These are phyloP conservation scores for Hypomesus transpacificus DNA, from an alignment of 2,113 vertebrate genomes.

Conservation along the genomic window DNA sequence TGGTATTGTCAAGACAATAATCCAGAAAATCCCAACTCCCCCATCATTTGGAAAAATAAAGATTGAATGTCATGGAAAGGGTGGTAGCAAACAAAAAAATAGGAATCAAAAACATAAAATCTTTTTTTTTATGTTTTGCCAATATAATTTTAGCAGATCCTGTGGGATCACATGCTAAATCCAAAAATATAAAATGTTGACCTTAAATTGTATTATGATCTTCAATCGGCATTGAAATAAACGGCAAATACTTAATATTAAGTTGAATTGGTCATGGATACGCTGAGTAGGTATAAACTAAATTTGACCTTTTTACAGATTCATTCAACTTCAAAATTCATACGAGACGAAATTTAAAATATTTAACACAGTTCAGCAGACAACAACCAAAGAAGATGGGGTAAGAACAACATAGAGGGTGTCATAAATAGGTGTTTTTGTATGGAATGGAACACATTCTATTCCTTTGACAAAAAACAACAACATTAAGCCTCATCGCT, in stretches of 20 bases:
- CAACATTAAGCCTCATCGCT: too few relatives aligned
- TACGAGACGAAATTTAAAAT: not conserved
- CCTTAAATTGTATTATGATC: not conserved
- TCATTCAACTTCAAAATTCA: not conserved
- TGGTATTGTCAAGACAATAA: slow-evolving; percentile 41
- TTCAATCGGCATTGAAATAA: slow-evolving; percentile 3
- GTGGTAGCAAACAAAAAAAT: slow-evolving; percentile 19
- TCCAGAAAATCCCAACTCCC: slow-evolving; percentile 53
- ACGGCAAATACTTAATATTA: not conserved
- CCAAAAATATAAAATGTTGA: slow-evolving; percentile 13
- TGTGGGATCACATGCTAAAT: slow-evolving; percentile 38
- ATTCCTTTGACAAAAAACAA: too few relatives aligned
- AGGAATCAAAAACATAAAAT: slow-evolving; percentile 14
- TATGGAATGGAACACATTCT: too few relatives aligned
- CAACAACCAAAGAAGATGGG: not conserved
- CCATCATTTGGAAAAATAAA: slow-evolving; percentile 22
- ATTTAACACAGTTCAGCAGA: not conserved
- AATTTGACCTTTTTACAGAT: too few relatives aligned
- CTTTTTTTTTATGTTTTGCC: slow-evolving; percentile 6
- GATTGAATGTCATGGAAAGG: slow-evolving; percentile 25
- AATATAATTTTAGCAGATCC: slow-evolving; percentile 29
- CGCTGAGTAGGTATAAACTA: not conserved
- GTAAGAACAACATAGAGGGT: too few relatives aligned
- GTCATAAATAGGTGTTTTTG: too few relatives aligned
- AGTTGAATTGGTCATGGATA: not conserved